A percentile compares a stretch with the other conserved stretches of the same genome.
phyloP scores from a whole-genome alignment of 2,113 vertebrate genomes.

The Coturnix japonica region DNA sequence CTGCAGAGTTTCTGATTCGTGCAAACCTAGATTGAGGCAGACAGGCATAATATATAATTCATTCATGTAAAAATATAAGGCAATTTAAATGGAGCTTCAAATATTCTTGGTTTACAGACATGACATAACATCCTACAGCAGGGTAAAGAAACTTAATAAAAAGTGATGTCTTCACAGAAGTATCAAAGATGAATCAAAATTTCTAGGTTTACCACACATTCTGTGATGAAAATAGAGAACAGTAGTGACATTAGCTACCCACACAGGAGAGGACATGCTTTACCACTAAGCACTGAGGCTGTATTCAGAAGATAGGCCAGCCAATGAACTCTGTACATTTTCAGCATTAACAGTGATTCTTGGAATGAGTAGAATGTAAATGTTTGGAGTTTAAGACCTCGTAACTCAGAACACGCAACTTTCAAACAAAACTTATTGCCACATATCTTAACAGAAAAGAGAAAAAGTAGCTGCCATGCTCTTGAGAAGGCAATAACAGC shows the following conservation, averaged over 20 bases:
- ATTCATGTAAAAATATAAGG: constrained; percentile 43
- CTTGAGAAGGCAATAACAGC: neutral
- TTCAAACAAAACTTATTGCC: rapidly evolving
- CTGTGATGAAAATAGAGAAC: neutral
- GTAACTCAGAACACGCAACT: neutral
- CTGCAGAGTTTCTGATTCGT: constrained; percentile 85
- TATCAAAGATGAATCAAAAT: neutral
- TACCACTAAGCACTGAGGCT: neutral
- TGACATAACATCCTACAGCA: constrained; percentile 43
- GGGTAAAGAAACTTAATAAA: constrained; percentile 47
- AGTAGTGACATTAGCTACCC: neutral
- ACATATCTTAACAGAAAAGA: neutral
- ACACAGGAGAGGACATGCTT: neutral
- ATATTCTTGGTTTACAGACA: constrained; percentile 44
- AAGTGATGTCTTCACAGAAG: constrained; percentile 35
- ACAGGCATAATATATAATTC: constrained; percentile 27
- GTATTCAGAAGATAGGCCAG: neutral
- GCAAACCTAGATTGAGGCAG: constrained; percentile 82
- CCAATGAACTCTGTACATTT: neutral
- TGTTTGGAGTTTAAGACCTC: neutral
- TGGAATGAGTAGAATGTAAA: neutral
- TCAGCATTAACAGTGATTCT: neutral
- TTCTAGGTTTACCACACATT: neutral
- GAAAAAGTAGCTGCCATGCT: neutral
- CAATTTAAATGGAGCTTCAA: constrained; percentile 52